Evolutionary conservation across 2,888 invertebrate genomes (phyloP), one percentile per base, ranked within the genome.

Genomic region (Cosmorhoe ocellata): DNA sequence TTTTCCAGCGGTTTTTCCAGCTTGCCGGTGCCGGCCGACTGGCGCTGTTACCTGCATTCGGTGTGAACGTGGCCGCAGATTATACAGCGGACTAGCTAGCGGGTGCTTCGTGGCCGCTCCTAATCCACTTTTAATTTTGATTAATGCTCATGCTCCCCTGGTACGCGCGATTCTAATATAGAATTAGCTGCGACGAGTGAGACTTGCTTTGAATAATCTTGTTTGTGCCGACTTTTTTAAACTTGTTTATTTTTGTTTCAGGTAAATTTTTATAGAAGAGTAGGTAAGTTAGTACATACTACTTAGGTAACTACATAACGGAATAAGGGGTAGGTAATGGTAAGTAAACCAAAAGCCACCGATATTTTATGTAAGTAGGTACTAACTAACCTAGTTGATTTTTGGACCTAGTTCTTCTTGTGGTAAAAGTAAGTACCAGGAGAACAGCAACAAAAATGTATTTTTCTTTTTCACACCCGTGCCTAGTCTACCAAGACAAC

Each of bases 101-200:
- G 63, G 45, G 61, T 62, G 71, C 63, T 68, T 66, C 63, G 59
- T 59, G 63, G 67, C 48, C 63, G 55, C 64, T 64, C 72, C 76
- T 84, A 87, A 87, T 87, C 81, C 81, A 79, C 77, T 84, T 88
- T 87, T 87, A 88, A 88, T 88, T 87, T 86, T 87, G 88, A 88
- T 88, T 84, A 86, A 88, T 88, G 84, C 69, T 59, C 65, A 86
- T 87, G 83, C 69, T 60, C 65, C 66, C 74, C 66, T 47, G 47
- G 36, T 44, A 41, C 61, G 52, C 54, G 59, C 54, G 45, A 40
- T 28, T 56, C 61, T 68, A 68, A 64, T 66, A 63, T 63, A 43
- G 59, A 68, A 70, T 71, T 64, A 69, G 58, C 55, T 50, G 52
- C 38, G 36, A 45, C 46, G 28, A 13, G 41, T 27, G 42, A n/a